Evolutionary conservation across 2,113 vertebrate species (phyloP), one percentile per base, ranked within the genome.

Genomic region (Dermatemys mawii): DNA sequence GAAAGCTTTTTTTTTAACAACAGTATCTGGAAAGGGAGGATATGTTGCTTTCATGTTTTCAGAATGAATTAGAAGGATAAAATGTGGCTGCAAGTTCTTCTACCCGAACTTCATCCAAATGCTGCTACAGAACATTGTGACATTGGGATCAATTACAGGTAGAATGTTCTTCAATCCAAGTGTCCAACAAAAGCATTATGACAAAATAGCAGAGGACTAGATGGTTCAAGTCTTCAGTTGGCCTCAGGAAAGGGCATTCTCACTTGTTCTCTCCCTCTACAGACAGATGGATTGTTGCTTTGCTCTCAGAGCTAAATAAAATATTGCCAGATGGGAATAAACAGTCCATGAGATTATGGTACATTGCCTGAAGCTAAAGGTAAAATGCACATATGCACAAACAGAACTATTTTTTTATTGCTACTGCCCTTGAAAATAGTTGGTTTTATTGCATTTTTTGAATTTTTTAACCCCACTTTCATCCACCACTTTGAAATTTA

Each of bases 41-140:
- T n/a, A 7, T 1, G 3, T 73, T 76, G 1, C 0, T 32, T 22
- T 50, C 46, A 35, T 73, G 8, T 44, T 81, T 94, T 92, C 12
- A 57, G 29, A 63, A 26, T 81, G 63, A 41, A 44, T 26, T 60
- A 3, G 6, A 67, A 53, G 17, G 7, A 5, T 53, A 80, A 93
- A 87, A 93, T 92, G 54, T 84, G 32, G 27, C 78, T 92, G 46
- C 24, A 53, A 53, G 17, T 75, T 92, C 49, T 89, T 86, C 81
- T 83, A 35, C 24, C 91, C 22, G 46, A 92, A 51, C 19, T 32
- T 89, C 32, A 86, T 54, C 8, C 26, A 90, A 73, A 89, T 82
- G 4, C 84, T 92, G 54, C 44, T 84, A 82, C 75, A 86, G 92
- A 93, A 90, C 49, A 67, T 81, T 91, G 83, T 92, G 93, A 88